phyloP scores from a whole-genome alignment of 2,888 invertebrate genomes.

The Agonopterix subpropinquella region DNA sequence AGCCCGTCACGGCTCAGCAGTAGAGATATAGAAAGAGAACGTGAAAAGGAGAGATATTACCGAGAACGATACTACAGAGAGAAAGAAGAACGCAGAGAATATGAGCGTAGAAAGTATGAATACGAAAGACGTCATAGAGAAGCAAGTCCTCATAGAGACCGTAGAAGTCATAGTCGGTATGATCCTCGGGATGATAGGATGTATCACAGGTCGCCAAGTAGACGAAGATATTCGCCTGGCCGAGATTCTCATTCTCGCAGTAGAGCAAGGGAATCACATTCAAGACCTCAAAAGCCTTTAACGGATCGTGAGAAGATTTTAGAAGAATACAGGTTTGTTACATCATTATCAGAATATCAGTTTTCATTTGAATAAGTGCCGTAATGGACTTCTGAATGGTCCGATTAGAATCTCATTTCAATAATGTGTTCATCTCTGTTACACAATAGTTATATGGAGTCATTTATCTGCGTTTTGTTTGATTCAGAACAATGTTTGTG shows the following conservation, averaged over 20 bases:
- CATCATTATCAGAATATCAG: constrained; percentile 3
- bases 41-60: constrained; percentile 22
- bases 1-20: constrained; percentile 35
- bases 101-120: constrained; percentile 39
- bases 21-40: constrained; percentile 10
- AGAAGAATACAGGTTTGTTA: constrained; percentile 51
- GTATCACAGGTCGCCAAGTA: constrained; percentile 34
- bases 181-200: constrained; percentile 24
- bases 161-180: constrained; percentile 35
- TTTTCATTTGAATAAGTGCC: background rate
- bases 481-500: no score
- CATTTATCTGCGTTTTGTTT: no score
- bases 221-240: constrained; percentile 24
- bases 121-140: constrained; percentile 27
- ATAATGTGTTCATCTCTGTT: no score
- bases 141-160: constrained; percentile 30
- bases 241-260: constrained; percentile 24
- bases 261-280: constrained; percentile 27
- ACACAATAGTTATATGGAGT: no score
- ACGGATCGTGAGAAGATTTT: constrained; percentile 64
- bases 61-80: constrained; percentile 24
- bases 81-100: constrained; percentile 19
- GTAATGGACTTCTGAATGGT: no score
- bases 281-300: constrained; percentile 36
- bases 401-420: no score